Conservation (phyloP, 2,797 vertebrate genomes). For the Chromis chromis region DNA sequence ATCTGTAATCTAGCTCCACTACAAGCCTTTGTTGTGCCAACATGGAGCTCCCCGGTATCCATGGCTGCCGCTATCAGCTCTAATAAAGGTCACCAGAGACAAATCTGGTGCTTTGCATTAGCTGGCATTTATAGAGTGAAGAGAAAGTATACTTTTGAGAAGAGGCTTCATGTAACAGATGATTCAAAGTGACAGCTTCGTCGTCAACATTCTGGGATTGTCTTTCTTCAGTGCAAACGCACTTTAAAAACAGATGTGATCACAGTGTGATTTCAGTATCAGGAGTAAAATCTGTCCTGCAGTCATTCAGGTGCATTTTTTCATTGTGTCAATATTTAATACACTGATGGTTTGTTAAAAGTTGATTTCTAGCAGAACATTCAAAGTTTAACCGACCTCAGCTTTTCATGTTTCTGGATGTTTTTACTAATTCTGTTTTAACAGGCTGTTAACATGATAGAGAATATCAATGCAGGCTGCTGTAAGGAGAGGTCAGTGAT, state of each 20-base stretch:
- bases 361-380: not conserved
- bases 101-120: slow-evolving; percentile 75
- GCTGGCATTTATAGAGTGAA: slow-evolving; percentile 73
- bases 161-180: slow-evolving; percentile 16
- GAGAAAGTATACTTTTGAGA: slow-evolving; percentile 58
- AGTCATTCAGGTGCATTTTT: slow-evolving; percentile 13
- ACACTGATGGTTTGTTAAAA: not conserved
- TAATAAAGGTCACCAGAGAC: slow-evolving; percentile 78
- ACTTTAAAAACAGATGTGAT: slow-evolving; percentile 1
- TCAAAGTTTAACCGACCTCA: not conserved
- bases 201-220: slow-evolving; percentile 32
- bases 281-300: slow-evolving; percentile 7
- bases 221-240: slow-evolving; percentile 26
- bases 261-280: slow-evolving; percentile 8
- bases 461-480: not conserved
- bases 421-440: not conserved
- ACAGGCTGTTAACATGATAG: not conserved
- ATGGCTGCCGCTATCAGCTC: slow-evolving; percentile 69
- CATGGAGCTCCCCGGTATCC: slow-evolving; percentile 60
- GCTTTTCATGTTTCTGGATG: not conserved
- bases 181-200: slow-evolving; percentile 41
- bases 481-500: not conserved
- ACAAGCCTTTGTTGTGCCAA: slow-evolving; percentile 68
- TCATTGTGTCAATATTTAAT: slow-evolving; percentile 3
- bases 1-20: slow-evolving; percentile 70